These are phyloP conservation scores for Mellivora capensis DNA, from an alignment of 2,113 vertebrate species.

Conservation along the genomic window DNA sequence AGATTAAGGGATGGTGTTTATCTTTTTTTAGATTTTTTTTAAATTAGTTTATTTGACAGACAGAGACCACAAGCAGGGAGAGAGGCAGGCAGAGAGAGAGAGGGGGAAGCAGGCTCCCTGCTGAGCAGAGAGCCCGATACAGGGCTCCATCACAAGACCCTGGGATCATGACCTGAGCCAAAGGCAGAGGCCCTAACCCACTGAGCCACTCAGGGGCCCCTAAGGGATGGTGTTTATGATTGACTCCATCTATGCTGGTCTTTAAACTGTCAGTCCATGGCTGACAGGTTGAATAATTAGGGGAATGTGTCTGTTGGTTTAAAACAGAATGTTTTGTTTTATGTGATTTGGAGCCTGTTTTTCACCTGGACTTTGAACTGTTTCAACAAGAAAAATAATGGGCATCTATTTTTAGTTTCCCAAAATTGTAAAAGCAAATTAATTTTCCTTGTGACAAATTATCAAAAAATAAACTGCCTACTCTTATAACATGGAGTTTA, in stretches of 20 bases:
- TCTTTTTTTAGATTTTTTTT: no score
- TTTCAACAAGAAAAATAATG: conserved; percentile 20
- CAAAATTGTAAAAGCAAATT: conserved; percentile 45
- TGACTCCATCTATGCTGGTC: conserved; percentile 35
- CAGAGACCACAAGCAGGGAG: no score
- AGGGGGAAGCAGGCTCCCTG: no score
- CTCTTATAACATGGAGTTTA: not conserved
- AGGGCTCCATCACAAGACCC: no score
- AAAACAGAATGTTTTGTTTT: conserved; percentile 42
- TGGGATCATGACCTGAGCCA: no score
- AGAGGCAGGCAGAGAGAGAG: no score
- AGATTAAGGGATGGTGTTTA: not conserved
- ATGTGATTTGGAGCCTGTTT: not conserved
- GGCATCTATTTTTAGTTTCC: conserved; percentile 14
- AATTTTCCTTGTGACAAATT: conserved; percentile 14
- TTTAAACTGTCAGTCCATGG: conserved; percentile 54
- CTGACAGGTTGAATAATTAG: conserved; percentile 41
- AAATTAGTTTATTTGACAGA: no score
- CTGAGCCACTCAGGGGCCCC: no score
- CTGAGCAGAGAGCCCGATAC: no score
- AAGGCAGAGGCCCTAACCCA: no score
- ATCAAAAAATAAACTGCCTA: conserved; percentile 26
- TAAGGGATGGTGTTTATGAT: not conserved
- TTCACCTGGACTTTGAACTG: conserved; percentile 4
- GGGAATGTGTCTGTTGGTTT: not conserved